These are phyloP conservation scores for Phymatocera aterrima DNA, from an alignment of 2,888 invertebrate genomes.

Conservation along the genomic window DNA sequence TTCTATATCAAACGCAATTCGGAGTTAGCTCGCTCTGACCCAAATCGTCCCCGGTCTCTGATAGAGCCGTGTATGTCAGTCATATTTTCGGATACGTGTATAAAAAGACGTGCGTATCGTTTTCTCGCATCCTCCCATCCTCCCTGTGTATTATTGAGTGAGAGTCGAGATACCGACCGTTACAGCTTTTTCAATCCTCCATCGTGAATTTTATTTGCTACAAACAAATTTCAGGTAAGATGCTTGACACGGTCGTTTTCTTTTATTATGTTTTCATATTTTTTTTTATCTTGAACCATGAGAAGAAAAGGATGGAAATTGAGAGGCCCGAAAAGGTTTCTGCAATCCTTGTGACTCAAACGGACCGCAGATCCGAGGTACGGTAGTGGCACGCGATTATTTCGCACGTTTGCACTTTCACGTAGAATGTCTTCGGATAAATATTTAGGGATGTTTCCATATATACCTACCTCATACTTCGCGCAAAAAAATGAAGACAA, in stretches of 20 bases:
- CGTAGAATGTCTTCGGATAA: neutral
- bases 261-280: neutral
- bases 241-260: neutral
- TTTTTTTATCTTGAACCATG: neutral
- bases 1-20: neutral
- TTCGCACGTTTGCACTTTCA: neutral
- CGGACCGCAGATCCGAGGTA: neutral
- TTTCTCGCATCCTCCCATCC: no score
- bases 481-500: neutral
- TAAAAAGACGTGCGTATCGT: no score
- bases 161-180: neutral
- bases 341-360: neutral
- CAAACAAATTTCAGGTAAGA: neutral
- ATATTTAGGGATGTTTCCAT: no score
- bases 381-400: neutral
- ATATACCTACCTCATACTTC: neutral
- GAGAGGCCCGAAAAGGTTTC: neutral
- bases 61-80: neutral
- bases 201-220: neutral
- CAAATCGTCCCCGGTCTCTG: neutral
- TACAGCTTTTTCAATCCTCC: neutral
- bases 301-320: slow-evolving; percentile 7
- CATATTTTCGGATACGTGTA: neutral
- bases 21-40: neutral
- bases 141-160: neutral